Percentiles rank a stretch among this genome's conserved stretches.
Evolutionary conservation across 2,888 invertebrate species (phyloP).

Genomic region (Trichopoda pennipes): DNA sequence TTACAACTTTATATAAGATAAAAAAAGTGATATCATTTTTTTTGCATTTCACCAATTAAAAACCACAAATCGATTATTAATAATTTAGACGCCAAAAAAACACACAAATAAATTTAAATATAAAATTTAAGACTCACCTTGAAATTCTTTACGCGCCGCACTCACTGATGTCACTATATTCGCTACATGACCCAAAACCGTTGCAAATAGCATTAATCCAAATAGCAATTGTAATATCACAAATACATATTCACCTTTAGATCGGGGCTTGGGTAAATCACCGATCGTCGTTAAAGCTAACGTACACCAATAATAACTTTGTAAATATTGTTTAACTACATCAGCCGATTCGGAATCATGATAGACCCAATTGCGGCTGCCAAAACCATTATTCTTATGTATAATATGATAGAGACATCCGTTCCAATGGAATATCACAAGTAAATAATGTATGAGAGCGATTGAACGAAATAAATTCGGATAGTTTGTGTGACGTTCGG

Average conservation of each 20-base stretch:
- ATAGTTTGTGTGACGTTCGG: slow-evolving; percentile 99
- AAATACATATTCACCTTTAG: slow-evolving; percentile 97
- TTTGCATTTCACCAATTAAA: too few relatives aligned
- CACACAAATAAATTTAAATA: background rate
- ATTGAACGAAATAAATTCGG: slow-evolving; percentile 97
- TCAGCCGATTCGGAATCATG: slow-evolving; percentile 92
- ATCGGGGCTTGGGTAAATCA: slow-evolving; percentile 93
- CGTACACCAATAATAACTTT: slow-evolving; percentile 99
- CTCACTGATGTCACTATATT: slow-evolving; percentile 99
- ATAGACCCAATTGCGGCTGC: slow-evolving; percentile 95
- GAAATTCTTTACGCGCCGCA: slow-evolving; percentile 98
- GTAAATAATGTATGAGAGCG: slow-evolving; percentile 95
- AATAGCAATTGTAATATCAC: slow-evolving; percentile 96
- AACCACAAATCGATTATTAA: slow-evolving; percentile 20
- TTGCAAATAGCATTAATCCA: slow-evolving; percentile 96
- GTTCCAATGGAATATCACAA: slow-evolving; percentile 99
- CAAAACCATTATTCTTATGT: slow-evolving; percentile 96
- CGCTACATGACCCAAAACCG: slow-evolving; percentile 97
- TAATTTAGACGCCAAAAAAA: background rate
- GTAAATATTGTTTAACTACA: slow-evolving; percentile 96
- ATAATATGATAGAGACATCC: slow-evolving; percentile 99
- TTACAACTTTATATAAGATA: too few relatives aligned
- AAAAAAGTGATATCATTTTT: too few relatives aligned
- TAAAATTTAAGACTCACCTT: slow-evolving; percentile 85
- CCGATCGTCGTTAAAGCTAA: slow-evolving; percentile 97